Conservation (phyloP, 2,113 vertebrate species). For the Cololabis saira region DNA sequence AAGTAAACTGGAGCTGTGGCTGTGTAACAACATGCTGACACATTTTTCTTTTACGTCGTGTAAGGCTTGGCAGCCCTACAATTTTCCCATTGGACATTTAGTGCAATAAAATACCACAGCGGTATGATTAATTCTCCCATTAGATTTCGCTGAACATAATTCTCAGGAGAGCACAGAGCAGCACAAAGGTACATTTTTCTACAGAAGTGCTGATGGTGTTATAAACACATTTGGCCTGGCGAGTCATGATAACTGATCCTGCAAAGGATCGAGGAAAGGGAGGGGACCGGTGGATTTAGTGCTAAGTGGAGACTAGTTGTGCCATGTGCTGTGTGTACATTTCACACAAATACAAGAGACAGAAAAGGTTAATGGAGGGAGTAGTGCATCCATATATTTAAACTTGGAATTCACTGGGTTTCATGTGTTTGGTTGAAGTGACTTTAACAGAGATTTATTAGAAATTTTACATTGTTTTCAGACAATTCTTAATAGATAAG, state of each 20-base stretch:
- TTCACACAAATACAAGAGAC: conserved; percentile 59
- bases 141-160: conserved; percentile 37
- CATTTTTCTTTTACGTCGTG: conserved; percentile 24
- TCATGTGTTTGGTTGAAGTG: conserved; percentile 9
- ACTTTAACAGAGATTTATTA: neutral
- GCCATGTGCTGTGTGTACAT: conserved; percentile 72
- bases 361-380: conserved; percentile 24
- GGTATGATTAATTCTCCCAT: conserved; percentile 48
- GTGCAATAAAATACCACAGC: conserved; percentile 50
- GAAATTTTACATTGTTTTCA: too few species aligned
- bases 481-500: too few species aligned
- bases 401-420: conserved; percentile 2
- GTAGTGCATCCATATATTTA: conserved; percentile 23
- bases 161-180: conserved; percentile 34
- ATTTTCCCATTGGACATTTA: conserved; percentile 45
- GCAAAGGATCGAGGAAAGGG: conserved; percentile 27
- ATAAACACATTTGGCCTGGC: conserved; percentile 50
- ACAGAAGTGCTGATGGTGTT: conserved; percentile 45
- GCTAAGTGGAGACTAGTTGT: conserved; percentile 61
- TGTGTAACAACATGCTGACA: conserved; percentile 28
- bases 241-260: conserved; percentile 55
- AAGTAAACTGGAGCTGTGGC: conserved; percentile 33
- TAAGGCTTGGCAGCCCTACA: conserved; percentile 52
- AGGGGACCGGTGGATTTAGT: conserved; percentile 49
- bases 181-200: conserved; percentile 28